These are phyloP conservation scores for Leptosomus discolor DNA, from an alignment of 2,113 vertebrate species.

Conservation along the genomic window DNA sequence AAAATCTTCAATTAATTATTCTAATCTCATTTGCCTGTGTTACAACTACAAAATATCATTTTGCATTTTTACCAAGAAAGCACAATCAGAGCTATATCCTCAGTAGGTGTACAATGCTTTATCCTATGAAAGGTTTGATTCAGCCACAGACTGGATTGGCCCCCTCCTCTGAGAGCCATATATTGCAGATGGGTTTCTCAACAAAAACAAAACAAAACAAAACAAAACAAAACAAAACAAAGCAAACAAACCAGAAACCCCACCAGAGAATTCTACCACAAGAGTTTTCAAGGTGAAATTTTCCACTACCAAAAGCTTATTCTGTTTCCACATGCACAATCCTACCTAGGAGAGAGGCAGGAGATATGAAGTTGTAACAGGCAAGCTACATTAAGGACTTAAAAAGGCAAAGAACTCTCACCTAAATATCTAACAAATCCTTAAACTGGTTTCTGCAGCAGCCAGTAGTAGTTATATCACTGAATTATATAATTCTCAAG, in stretches of 20 bases:
- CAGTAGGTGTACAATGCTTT: background rate
- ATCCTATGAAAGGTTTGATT: background rate
- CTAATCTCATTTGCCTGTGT: background rate
- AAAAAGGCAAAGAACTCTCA: background rate
- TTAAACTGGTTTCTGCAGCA: background rate
- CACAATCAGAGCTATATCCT: background rate
- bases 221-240: background rate
- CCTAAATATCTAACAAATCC: background rate
- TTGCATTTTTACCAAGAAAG: background rate
- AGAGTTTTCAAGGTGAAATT: background rate
- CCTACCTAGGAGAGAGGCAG: background rate
- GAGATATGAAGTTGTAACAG: background rate
- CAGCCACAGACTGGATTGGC: background rate
- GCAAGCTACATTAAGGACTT: background rate
- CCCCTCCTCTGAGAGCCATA: background rate
- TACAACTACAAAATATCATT: background rate
- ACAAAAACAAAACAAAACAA: background rate
- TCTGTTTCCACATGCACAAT: background rate
- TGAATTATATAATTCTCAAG: background rate
- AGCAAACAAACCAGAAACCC: rapidly evolving
- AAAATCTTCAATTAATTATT: background rate
- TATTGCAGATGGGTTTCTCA: background rate
- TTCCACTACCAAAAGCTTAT: background rate
- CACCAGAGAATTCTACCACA: background rate
- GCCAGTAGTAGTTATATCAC: background rate